A percentile compares a stretch with the other conserved stretches of the same genome.
Evolutionary conservation across 2,113 vertebrate species (phyloP).

Genomic region (Seriola aureovittata): DNA sequence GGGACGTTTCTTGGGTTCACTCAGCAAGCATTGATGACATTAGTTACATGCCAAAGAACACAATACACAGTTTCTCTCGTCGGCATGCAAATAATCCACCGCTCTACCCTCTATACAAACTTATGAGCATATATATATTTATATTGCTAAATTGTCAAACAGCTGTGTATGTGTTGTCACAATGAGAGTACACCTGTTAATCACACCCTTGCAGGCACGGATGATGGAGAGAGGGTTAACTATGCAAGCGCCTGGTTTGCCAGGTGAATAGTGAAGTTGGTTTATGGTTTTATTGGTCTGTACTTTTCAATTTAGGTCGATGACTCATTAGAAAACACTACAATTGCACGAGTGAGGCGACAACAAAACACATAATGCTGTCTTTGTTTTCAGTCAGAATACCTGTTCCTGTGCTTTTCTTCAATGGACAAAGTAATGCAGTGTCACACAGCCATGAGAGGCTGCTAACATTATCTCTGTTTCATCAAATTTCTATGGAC

Average conservation of each 20-base stretch:
- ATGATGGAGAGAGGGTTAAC: not conserved
- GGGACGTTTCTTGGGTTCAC: slow-evolving; percentile 60
- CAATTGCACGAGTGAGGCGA: slow-evolving; percentile 14
- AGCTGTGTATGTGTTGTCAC: not conserved
- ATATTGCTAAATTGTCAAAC: not conserved
- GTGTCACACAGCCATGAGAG: slow-evolving; percentile 45
- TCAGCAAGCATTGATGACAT: slow-evolving; percentile 64
- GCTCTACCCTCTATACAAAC: not conserved
- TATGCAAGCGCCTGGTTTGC: not conserved
- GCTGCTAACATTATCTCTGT: slow-evolving; percentile 50
- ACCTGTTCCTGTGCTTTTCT: slow-evolving; percentile 63
- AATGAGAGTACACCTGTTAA: slow-evolving; percentile 32
- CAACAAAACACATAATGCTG: slow-evolving; percentile 56
- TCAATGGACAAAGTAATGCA: slow-evolving; percentile 50
- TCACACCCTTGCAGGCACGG: not conserved
- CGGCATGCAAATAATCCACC: slow-evolving; percentile 31
- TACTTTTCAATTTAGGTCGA: slow-evolving; percentile 42
- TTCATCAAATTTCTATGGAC: slow-evolving; percentile 46
- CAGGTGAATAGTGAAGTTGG: slow-evolving; percentile 4
- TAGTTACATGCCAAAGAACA: slow-evolving; percentile 65
- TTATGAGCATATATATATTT: too few species aligned
- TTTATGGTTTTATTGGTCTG: slow-evolving; percentile 35
- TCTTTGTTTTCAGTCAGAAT: slow-evolving; percentile 59
- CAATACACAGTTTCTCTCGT: slow-evolving; percentile 45
- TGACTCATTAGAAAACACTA: slow-evolving; percentile 51